Percentiles rank a stretch among this genome's conserved stretches.
Conservation (phyloP, 2,888 invertebrate species). For the Idaea dimidiata region DNA sequence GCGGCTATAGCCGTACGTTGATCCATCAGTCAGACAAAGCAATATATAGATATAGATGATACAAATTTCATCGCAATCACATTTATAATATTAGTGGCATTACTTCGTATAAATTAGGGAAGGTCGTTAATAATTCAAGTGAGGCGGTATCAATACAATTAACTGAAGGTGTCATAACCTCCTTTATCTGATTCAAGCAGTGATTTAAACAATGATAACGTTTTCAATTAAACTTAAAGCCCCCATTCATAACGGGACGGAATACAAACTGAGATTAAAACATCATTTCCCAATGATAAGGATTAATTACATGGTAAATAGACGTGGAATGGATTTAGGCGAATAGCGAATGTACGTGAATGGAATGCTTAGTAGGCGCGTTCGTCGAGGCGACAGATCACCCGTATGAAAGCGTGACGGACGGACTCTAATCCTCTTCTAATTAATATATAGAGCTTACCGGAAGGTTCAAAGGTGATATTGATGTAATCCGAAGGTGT, state of each 20-base stretch:
- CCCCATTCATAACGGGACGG: conserved; percentile 8
- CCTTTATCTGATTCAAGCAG: neutral
- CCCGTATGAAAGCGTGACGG: conserved; percentile 42
- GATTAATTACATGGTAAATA: conserved; percentile 21
- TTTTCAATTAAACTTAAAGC: conserved; percentile 4
- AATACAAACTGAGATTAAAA: conserved; percentile 24
- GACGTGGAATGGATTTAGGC: conserved; percentile 20
- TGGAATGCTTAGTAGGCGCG: conserved; percentile 14
- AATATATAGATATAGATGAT: too few relatives aligned
- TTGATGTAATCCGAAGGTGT: conserved; percentile 32
- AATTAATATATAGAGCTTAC: conserved; percentile 45
- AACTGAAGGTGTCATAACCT: neutral
- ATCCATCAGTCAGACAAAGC: too few relatives aligned
- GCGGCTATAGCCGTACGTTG: too few relatives aligned
- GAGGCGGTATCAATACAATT: conserved; percentile 22
- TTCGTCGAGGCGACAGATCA: conserved; percentile 35
- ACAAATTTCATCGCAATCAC: too few relatives aligned
- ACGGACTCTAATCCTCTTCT: conserved; percentile 40
- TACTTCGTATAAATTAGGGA: neutral
- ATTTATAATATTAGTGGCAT: too few relatives aligned
- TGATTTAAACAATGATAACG: neutral
- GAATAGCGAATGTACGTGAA: conserved; percentile 19
- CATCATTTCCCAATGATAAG: conserved; percentile 23
- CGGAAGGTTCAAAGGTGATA: conserved; percentile 36
- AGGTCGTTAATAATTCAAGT: conserved; percentile 10